Conservation (phyloP, 2,113 vertebrate species). For the Upupa epops region DNA sequence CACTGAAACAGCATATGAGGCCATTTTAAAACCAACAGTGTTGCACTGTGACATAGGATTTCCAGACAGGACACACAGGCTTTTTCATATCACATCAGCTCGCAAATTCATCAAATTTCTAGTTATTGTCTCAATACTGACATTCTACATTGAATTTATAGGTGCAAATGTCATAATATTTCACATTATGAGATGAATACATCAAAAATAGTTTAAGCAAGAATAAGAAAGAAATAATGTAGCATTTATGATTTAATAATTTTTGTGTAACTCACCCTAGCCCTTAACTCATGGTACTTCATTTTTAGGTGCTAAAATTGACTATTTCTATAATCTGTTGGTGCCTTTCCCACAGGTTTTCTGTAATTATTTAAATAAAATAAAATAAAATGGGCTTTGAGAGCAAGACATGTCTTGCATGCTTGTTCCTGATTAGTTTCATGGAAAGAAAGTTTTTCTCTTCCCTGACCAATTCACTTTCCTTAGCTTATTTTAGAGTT, state of each 20-base stretch:
- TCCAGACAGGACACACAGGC: not conserved
- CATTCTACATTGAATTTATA: not conserved
- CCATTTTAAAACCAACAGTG: not conserved
- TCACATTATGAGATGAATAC: not conserved
- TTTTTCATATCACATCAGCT: not conserved
- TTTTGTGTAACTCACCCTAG: not conserved
- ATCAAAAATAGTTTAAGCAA: not conserved
- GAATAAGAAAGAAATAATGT: not conserved
- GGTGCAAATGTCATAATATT: not conserved
- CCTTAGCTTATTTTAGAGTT: not conserved
- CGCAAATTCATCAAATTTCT: not conserved
- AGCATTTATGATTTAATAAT: not conserved
- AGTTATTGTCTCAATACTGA: not conserved
- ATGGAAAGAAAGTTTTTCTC: not conserved
- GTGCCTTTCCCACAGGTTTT: not conserved
- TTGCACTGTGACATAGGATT: not conserved
- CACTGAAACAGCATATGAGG: not conserved
- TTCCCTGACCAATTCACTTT: not conserved
- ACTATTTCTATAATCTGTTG: not conserved
- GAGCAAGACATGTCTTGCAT: not conserved
- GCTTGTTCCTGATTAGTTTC: not conserved
- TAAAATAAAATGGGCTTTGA: not conserved
- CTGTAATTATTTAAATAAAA: not conserved
- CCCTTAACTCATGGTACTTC: not conserved
- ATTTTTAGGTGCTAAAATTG: not conserved